phyloP scores from a whole-genome alignment of 2,797 vertebrate species.

The Tolypeutes matacus region DNA sequence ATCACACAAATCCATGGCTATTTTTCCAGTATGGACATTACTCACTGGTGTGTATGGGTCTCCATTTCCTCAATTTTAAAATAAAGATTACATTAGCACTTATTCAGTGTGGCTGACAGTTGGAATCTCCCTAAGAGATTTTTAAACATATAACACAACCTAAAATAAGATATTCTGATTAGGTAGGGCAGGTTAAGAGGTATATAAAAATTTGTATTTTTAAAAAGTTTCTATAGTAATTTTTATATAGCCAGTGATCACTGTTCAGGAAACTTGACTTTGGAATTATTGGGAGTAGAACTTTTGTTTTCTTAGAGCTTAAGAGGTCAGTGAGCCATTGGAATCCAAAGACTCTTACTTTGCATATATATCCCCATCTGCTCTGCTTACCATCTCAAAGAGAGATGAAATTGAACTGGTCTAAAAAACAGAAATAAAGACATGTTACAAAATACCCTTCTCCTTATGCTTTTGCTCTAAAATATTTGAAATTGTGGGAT shows the following conservation, averaged over 20 bases:
- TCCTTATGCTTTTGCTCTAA: neutral
- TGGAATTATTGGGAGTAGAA: no score
- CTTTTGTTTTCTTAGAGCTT: no score
- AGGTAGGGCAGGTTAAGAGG: no score
- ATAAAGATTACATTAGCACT: neutral
- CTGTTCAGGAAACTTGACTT: no score
- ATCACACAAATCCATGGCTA: neutral
- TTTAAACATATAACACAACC: no score
- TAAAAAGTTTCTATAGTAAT: no score
- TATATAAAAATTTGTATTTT: no score
- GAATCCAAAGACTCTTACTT: no score
- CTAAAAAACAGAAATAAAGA: neutral
- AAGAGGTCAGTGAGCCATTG: no score
- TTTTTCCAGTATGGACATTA: neutral
- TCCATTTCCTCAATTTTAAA: neutral
- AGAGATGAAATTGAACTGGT: neutral
- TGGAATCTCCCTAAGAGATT: neutral
- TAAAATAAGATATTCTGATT: no score
- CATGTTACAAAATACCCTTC: neutral
- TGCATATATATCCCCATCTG: neutral
- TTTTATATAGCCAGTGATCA: no score
- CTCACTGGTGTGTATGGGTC: accelerated
- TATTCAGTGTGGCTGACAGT: neutral
- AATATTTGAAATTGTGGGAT: accelerated
- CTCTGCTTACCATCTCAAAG: neutral